These are phyloP conservation scores for Nothoprocta perdicaria DNA, from an alignment of 2,113 vertebrate species.

Conservation along the genomic window DNA sequence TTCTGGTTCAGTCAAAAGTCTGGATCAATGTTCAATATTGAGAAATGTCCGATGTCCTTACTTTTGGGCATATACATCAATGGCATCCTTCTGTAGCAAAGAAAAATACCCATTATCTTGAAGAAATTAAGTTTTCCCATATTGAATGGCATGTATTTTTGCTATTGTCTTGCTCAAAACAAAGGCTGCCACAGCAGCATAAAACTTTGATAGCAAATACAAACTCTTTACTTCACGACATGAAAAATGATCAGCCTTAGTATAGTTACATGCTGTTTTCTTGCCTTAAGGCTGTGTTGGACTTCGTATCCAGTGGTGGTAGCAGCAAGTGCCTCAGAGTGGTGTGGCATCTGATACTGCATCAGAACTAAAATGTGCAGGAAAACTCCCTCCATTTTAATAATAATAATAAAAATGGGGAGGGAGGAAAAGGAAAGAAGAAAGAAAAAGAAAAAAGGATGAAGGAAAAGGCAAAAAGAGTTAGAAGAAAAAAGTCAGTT, in stretches of 20 bases:
- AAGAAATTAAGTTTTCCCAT: background rate
- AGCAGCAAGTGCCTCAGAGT: background rate
- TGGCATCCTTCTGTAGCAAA: background rate
- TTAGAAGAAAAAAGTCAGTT: background rate
- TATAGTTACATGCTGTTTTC: background rate
- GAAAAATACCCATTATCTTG: background rate
- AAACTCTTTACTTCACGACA: background rate
- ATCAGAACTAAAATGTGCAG: background rate
- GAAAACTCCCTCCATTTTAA: conserved; percentile 5
- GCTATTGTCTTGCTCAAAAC: background rate
- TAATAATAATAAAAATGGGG: too few species aligned
- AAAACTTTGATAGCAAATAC: background rate
- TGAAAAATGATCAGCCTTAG: background rate
- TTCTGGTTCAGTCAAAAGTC: background rate
- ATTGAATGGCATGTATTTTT: background rate
- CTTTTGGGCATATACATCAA: background rate
- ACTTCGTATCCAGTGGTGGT: background rate
- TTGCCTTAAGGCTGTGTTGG: background rate
- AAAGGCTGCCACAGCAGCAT: background rate
- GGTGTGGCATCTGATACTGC: background rate
- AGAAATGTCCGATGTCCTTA: background rate
- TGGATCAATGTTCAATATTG: background rate
- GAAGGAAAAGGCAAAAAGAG: background rate
- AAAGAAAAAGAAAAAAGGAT: background rate
- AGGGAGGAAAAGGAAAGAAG: too few species aligned